Evolutionary conservation across 2,888 invertebrate species (phyloP).

Genomic region (Amiota communis): DNA sequence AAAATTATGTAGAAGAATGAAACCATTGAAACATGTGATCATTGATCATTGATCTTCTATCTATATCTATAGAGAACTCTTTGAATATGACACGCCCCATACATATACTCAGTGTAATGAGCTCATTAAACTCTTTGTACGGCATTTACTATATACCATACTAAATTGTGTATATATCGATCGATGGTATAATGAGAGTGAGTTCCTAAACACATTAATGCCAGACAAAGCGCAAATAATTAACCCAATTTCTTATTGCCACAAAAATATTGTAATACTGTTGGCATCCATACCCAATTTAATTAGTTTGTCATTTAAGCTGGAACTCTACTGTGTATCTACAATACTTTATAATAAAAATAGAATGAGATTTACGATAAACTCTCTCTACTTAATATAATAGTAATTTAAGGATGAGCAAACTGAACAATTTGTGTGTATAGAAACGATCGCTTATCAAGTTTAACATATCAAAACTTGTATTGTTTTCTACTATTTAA

Average conservation of each 20-base stretch:
- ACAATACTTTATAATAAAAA: too few species aligned
- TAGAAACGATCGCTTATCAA: too few species aligned
- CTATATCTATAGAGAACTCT: conserved; percentile 39
- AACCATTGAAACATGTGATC: conserved; percentile 53
- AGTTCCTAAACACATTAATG: conserved; percentile 9
- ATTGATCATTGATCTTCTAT: conserved; percentile 51
- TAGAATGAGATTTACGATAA: too few species aligned
- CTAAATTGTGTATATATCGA: too few species aligned
- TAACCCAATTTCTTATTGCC: conserved; percentile 31
- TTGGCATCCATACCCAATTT: not conserved
- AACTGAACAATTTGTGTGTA: conserved; percentile 40
- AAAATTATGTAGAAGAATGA: conserved; percentile 2
- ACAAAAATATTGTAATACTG: not conserved
- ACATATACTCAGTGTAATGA: conserved; percentile 44
- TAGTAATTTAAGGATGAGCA: conserved; percentile 44
- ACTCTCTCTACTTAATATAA: too few species aligned
- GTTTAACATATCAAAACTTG: too few species aligned
- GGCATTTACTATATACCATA: too few species aligned
- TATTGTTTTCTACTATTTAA: too few species aligned
- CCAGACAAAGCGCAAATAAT: conserved; percentile 27
- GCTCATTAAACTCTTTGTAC: conserved; percentile 41
- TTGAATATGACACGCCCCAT: conserved; percentile 19
- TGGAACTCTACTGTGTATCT: not conserved
- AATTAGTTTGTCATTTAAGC: not conserved
- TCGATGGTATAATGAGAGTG: too few species aligned